Base-by-base conservation (phyloP, 1,140 invertebrate species). In the Glomeris maerens region DNA sequence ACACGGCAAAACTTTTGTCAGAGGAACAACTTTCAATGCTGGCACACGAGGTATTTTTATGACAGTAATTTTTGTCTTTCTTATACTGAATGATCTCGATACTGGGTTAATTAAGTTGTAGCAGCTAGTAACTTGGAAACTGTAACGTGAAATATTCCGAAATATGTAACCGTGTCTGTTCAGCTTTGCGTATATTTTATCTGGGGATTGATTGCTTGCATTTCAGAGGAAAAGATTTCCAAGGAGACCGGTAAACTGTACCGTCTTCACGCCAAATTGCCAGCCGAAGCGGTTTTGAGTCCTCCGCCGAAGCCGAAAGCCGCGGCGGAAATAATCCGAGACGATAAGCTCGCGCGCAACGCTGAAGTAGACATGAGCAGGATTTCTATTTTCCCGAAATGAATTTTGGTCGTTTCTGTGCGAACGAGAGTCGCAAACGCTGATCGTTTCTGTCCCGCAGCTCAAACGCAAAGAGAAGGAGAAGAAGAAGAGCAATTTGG, bases 401-500 rank as follows among this genome's bases (percentile, higher is more conserved):
- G n/a, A n/a, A n/a, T n/a, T n/a, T n/a, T n/a, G n/a, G n/a, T n/a
- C n/a, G n/a, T n/a, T n/a, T n/a, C n/a, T n/a, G n/a, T n/a, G n/a
- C n/a, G n/a, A n/a, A n/a, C n/a, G n/a, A n/a, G n/a, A n/a, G n/a
- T n/a, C n/a, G n/a, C n/a, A n/a, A n/a, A n/a, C n/a, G n/a, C n/a
- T n/a, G n/a, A n/a, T n/a, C n/a, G n/a, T 5, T 21, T 21, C 5
- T 42, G 25, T 42, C 25, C 25, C 25, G 20, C 4, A 78, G 2
- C 83, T 84, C 58, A 89, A 88, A 63, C 89, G 88, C 65, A 78
- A 78, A 60, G 78, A 82, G 62, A 75, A 80, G 29, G 84, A 89
- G 57, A 92, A 93, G 62, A 92, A 91, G 63, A 97, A 96, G 63
- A 96, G 87, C 58, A 98, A 98, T 70, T 71, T 99, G 48, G 95